Evolutionary conservation across 2,113 vertebrate species (phyloP), one percentile per base, ranked within the genome.

Genomic region (Tupaia chinensis): DNA sequence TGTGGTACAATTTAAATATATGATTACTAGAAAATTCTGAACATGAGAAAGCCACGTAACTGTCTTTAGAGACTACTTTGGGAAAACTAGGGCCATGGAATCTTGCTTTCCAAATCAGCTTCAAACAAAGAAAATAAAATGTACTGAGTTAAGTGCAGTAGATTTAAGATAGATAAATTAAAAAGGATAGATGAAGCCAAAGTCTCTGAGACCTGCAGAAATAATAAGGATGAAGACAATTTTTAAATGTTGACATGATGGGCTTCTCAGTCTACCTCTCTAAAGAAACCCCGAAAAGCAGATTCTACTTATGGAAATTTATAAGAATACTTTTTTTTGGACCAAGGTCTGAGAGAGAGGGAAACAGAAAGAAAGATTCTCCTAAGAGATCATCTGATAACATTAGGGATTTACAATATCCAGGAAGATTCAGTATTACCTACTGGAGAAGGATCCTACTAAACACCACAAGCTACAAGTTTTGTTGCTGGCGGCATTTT

Each of bases 261-360:
- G 4, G 8, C 8, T 80, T 81, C 81, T 29, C 16, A 80, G 73
- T 86, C 16, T 11, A 68, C 4, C 7, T 72, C 34, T 91, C 63
- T 61, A 81, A 72, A 34, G 44, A 81, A n/a, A 86, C 3, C 9
- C 34, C 76, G 32, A 70, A 91, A 89, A 74, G 66, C 4, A 76
- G 16, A 58, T 29, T 84, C 84, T 88, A 80, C 13, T 91, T 86
- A 16, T 84, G 27, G 87, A 27, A 82, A 10, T 91, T 96, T 63
- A 69, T 22, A 58, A n/a, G 53, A 85, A 61, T 13, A 68, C 14
- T 20, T 1, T 13, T 77, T 84, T 78, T 22, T 22, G 27, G n/a
- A 77, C 12, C 2, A 6, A 53, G 20, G 58, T 70, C 81, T 72
- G 61, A 60, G 56, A 76, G n/a, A 63, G 44, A 54, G 13, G 56